Evolutionary conservation across 2,113 vertebrate genomes (phyloP).

Genomic region (Myiopsitta monachus): DNA sequence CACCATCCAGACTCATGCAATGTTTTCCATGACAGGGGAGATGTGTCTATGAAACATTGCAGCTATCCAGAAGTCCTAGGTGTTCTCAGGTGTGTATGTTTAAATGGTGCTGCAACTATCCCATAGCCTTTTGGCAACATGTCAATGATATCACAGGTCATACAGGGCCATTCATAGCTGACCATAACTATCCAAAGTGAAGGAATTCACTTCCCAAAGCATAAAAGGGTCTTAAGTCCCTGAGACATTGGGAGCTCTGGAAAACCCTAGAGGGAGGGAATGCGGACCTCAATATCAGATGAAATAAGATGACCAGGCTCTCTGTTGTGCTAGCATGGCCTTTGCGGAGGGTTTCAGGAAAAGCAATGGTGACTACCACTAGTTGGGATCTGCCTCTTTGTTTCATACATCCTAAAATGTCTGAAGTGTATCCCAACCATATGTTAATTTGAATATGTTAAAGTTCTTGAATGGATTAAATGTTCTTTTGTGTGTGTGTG

Average conservation of each 20-base stretch:
- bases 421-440: conserved; percentile 66
- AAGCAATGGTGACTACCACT: background rate
- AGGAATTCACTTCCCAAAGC: background rate
- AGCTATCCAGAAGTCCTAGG: background rate
- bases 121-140: background rate
- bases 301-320: background rate
- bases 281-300: background rate
- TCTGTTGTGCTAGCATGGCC: background rate
- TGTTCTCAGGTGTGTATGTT: background rate
- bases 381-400: background rate
- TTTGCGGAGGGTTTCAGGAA: background rate
- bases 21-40: background rate
- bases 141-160: background rate
- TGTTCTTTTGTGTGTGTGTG: conserved; percentile 70
- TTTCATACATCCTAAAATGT: conserved; percentile 68
- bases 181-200: background rate
- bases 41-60: background rate
- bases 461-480: conserved; percentile 73
- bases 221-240: background rate
- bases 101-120: background rate
- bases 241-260: background rate
- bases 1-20: background rate
- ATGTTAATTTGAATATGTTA: conserved; percentile 70
- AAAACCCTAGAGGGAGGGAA: background rate
- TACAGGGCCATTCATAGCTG: conserved; percentile 11